Evolutionary conservation across 2,797 vertebrate genomes (phyloP), one percentile per base, ranked within the genome.

Genomic region (Borostomias antarcticus): DNA sequence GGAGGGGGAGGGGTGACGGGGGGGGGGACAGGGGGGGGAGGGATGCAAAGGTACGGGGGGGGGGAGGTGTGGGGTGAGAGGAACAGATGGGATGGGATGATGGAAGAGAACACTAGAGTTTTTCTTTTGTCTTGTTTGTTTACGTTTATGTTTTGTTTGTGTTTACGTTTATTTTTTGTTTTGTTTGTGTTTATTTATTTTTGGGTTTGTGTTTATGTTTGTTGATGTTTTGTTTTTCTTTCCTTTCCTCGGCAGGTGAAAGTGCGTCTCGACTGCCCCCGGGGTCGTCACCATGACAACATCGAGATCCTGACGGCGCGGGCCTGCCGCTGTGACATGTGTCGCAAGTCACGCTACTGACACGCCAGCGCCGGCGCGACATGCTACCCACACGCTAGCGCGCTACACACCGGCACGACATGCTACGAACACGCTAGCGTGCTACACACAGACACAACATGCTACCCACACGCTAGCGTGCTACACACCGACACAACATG

Each of bases 241-340:
- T n/a, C n/a, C n/a, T n/a, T n/a, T 33, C 62, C 60, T 29, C 43
- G 64, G 25, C 77, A 97, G 96, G 92, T 96, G 60, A 95, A 93
- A 86, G 93, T 96, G 70, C 92, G 83, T n/a, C 86, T 97, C 85
- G 89, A 90, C 62, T 97, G 95, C 47, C 85, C 85, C 1, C 81
- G 77, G 4, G 80, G 77, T 56, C 88, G 81, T 43, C 91, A 80
- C 70, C 90, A 92, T 15, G 89, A 94, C 5, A 89, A 94, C 62
- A 85, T 95, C 1, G 94, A 95, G 78, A 91, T 95, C 74, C 89
- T 94, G 79, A 94, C 94, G 0, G 95, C 95, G 0, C 86, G 80
- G 76, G 84, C 90, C n/a, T 97, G 95, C 62, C 93, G 88, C 69
- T 97, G 95, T 33, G 93, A 95, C 86, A 94, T 94, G 91, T 97